Base-by-base conservation (phyloP, 1,140 invertebrate genomes). In the Agraylea sexmaculata region DNA sequence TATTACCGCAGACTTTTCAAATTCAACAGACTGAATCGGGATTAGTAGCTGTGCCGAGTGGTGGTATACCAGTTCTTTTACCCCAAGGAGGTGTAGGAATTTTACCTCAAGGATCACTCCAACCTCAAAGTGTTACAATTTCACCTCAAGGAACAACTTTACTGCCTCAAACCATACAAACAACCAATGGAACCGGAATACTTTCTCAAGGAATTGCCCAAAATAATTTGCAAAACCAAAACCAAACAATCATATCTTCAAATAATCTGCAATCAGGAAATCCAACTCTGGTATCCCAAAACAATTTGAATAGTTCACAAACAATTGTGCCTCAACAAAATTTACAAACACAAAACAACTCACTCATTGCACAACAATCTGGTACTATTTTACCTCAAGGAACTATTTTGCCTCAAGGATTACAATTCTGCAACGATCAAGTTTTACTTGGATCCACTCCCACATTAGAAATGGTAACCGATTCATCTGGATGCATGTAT, bases 401-500 rank as follows among this genome's bases (percentile, higher is more conserved):
- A 13, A 77, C 77, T 1, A 73, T 74, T 27, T 68, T 78, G 37
- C 76, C 76, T 21, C 75, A 73, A 40, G 63, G 69, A 0, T 61
- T 73, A 41, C 65, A 70, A 36, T 77, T 70, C 59, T 67, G 64
- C 39, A 69, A 68, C 53, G 71, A 78, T 53, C 70, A 77, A 60
- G 57, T 80, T 33, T 56, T 81, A 7, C 57, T 83, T 4, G 77
- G 76, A 38, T 72, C 77, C 1, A 64, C 77, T 3, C 74, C 76
- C 5, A 75, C 73, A 8, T 54, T 84, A 29, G 80, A 83, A 54
- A 77, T 80, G 66, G 75, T 78, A 11, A 70, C 73, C 3, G 70
- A 77, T 53, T 75, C 75, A 1, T 74, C 74, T 27, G 73, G 74
- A 1, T 74, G 73, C 38, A 78, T 80, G 67, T 77, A 78, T 47